These are phyloP conservation scores for Hemibagrus guttatus DNA, from an alignment of 2,797 vertebrate species.

Conservation along the genomic window DNA sequence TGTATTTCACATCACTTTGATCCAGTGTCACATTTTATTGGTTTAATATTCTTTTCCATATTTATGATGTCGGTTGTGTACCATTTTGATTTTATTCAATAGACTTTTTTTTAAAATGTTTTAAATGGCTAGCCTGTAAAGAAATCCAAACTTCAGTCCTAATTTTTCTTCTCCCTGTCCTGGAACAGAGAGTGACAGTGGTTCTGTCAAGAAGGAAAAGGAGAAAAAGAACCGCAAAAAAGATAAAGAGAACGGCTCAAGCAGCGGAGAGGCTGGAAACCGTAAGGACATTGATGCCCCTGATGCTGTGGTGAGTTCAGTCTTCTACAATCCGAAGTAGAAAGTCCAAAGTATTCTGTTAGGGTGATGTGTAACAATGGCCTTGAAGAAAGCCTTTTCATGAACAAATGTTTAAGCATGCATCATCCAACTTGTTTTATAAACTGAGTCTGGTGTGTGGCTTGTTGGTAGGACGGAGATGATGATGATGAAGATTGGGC, in stretches of 20 bases:
- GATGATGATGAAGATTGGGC: slow-evolving; percentile 98
- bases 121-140: not conserved
- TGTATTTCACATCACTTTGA: not conserved
- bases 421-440: not conserved
- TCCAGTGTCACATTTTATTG: not conserved
- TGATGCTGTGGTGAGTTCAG: slow-evolving; percentile 81
- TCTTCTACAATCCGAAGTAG: not conserved
- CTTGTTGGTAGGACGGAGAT: slow-evolving; percentile 73
- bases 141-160: not conserved
- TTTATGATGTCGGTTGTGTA: not conserved
- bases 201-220: slow-evolving; percentile 94
- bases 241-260: slow-evolving; percentile 96
- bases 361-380: not conserved
- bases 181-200: slow-evolving; percentile 85
- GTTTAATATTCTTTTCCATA: not conserved
- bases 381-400: not conserved
- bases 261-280: slow-evolving; percentile 78
- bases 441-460: not conserved
- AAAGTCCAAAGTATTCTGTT: not conserved
- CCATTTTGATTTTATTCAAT: not conserved
- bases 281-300: slow-evolving; percentile 88
- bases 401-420: not conserved
- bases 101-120: not conserved
- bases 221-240: slow-evolving; percentile 98
- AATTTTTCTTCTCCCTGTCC: not conserved